Evolutionary conservation across 2,888 invertebrate genomes (phyloP).

Genomic region (Hydraecia micacea): DNA sequence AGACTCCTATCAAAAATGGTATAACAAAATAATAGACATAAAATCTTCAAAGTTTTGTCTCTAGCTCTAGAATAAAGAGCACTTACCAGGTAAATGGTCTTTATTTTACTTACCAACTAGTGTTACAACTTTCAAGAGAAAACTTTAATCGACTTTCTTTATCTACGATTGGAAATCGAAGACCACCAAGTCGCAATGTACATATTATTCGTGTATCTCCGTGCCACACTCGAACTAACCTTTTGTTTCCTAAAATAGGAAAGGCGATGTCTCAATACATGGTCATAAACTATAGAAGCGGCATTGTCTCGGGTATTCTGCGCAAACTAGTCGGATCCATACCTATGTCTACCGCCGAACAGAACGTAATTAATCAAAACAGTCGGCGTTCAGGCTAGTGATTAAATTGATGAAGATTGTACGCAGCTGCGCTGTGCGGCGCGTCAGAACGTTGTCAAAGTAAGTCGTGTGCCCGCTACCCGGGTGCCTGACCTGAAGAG

Average conservation of each 20-base stretch:
- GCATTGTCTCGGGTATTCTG: constrained; percentile 46
- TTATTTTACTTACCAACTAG: constrained; percentile 10
- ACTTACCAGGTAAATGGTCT: constrained; percentile 9
- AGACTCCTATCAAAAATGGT: rapidly evolving
- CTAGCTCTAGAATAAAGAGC: not conserved
- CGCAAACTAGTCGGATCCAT: constrained; percentile 48
- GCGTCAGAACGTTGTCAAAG: constrained; percentile 72
- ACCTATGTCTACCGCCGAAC: constrained; percentile 59
- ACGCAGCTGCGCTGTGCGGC: constrained; percentile 71
- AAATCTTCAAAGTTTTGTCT: not conserved
- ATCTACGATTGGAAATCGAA: constrained; percentile 38
- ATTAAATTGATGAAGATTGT: constrained; percentile 75
- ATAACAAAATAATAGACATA: constrained; percentile 3
- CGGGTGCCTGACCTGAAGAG: constrained; percentile 52
- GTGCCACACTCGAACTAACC: constrained; percentile 14
- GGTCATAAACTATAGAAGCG: constrained; percentile 29
- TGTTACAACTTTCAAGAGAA: constrained; percentile 29
- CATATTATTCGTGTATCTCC: constrained; percentile 36
- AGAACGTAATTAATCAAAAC: constrained; percentile 76
- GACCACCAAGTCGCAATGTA: constrained; percentile 11
- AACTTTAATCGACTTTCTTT: constrained; percentile 52
- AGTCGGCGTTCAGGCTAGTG: constrained; percentile 66
- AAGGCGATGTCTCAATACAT: constrained; percentile 13
- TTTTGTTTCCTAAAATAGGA: constrained; percentile 44
- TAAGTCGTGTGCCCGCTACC: constrained; percentile 63